phyloP scores from a whole-genome alignment of 1,140 invertebrate species.

The Drosophila ohnishii region DNA sequence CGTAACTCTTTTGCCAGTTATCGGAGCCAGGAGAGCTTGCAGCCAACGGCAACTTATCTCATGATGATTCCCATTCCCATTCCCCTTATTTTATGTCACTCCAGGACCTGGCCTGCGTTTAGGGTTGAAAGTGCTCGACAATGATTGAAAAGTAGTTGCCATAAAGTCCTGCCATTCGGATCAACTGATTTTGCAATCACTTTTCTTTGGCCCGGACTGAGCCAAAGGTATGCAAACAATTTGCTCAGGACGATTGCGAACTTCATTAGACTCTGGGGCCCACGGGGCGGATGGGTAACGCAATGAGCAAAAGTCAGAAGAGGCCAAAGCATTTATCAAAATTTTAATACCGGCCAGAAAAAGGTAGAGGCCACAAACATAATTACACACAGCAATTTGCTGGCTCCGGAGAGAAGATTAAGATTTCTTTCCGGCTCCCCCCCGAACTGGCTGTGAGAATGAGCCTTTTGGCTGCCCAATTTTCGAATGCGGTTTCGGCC shows the following conservation, averaged over 20 bases:
- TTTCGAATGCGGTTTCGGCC: conserved; percentile 35
- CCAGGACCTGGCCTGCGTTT: conserved; percentile 9
- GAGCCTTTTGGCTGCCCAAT: conserved; percentile 26
- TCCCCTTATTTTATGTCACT: conserved; percentile 26
- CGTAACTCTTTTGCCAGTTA: conserved; percentile 28
- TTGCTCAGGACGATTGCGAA: conserved; percentile 20
- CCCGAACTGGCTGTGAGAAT: conserved; percentile 3
- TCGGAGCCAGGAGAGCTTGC: conserved; percentile 6
- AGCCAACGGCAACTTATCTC: conserved; percentile 13
- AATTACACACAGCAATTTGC: conserved; percentile 56
- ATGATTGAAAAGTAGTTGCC: conserved; percentile 55
- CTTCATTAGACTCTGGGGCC: conserved; percentile 39
- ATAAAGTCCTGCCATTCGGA: conserved; percentile 27
- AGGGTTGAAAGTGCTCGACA: conserved; percentile 14
- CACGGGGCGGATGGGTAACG: conserved; percentile 48
- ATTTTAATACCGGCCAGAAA: conserved; percentile 37
- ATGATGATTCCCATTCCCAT: conserved; percentile 1
- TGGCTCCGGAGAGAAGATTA: conserved; percentile 19
- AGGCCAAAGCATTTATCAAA: conserved; percentile 51
- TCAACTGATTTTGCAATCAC: conserved; percentile 34
- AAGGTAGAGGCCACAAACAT: conserved; percentile 28
- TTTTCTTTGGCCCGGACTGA: conserved; percentile 15
- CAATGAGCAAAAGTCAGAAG: conserved; percentile 11
- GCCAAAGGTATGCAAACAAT: conserved; percentile 34
- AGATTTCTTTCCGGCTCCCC: conserved; percentile 18